Evolutionary conservation across 1,140 invertebrate genomes (phyloP).

Genomic region (Megalonaias nervosa): DNA sequence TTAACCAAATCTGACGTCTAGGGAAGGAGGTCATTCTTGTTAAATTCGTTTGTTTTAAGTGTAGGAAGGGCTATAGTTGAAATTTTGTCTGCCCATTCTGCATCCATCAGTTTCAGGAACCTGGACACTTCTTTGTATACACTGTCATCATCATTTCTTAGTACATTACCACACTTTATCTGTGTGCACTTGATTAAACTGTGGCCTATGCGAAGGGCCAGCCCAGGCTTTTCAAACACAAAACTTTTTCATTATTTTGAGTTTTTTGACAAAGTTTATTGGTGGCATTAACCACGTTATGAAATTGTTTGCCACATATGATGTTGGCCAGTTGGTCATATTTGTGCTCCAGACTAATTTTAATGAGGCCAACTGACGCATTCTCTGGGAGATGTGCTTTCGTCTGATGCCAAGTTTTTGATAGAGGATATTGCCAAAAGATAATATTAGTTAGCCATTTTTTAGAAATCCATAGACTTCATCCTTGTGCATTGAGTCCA

Average conservation of each 20-base stretch:
- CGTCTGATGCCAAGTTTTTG: not conserved
- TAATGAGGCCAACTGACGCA: not conserved
- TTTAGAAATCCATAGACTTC: too few species aligned
- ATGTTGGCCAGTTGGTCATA: not conserved
- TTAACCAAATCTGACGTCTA: slow-evolving; percentile 13
- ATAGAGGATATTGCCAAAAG: not conserved
- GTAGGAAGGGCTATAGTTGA: slow-evolving; percentile 23
- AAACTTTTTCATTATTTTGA: slow-evolving; percentile 12
- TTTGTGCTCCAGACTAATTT: not conserved
- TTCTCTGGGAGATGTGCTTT: slow-evolving; percentile 4
- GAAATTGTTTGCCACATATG: not conserved
- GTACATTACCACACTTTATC: slow-evolving; percentile 12
- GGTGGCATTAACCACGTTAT: slow-evolving; percentile 2
- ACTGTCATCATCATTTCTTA: slow-evolving; percentile 13
- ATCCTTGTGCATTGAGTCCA: too few species aligned
- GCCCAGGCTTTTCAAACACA: slow-evolving; percentile 13
- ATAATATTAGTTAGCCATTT: too few species aligned
- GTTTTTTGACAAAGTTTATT: not conserved
- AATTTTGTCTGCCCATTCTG: slow-evolving; percentile 16
- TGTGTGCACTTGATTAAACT: slow-evolving; percentile 14
- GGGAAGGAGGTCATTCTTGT: slow-evolving; percentile 9
- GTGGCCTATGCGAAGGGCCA: slow-evolving; percentile 17
- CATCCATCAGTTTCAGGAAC: slow-evolving; percentile 5
- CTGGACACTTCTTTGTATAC: not conserved
- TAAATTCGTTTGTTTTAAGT: slow-evolving; percentile 30